These are phyloP conservation scores for Druceiella hillmani DNA, from an alignment of 2,888 invertebrate genomes.

Conservation along the genomic window DNA sequence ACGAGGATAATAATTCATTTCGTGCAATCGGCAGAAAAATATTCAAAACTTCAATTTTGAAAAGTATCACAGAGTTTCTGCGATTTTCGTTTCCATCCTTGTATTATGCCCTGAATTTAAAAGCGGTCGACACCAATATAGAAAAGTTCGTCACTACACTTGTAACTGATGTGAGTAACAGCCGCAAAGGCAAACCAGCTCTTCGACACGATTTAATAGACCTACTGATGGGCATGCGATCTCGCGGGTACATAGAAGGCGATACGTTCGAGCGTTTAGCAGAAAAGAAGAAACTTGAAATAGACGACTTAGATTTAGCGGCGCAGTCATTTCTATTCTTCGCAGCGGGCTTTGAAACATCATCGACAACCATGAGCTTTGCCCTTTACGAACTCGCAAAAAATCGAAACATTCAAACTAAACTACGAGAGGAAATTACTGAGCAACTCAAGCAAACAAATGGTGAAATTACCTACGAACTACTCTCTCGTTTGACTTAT, in stretches of 20 bases:
- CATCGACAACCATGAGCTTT: not conserved
- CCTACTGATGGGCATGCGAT: not conserved
- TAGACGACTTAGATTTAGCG: not conserved
- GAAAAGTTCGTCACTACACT: not conserved
- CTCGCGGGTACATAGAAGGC: not conserved
- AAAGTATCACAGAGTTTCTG: no score
- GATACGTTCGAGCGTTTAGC: no score
- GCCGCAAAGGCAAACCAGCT: not conserved
- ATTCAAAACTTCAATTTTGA: no score
- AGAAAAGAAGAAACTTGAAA: no score
- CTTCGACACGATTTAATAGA: not conserved
- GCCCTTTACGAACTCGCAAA: not conserved
- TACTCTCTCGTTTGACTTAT: not conserved
- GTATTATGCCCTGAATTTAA: no score
- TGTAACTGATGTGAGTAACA: not conserved
- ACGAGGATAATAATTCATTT: not conserved
- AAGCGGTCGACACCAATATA: not conserved
- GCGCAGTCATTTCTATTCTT: not conserved
- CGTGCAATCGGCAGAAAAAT: not conserved
- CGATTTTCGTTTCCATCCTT: not conserved
- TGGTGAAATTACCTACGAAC: not conserved
- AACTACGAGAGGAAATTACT: not conserved
- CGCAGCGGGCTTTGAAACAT: constrained; percentile 2
- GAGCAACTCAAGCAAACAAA: not conserved
- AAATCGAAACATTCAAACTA: not conserved